Evolutionary conservation across 2,113 vertebrate species (phyloP).

Genomic region (Neolamprologus variostigma): DNA sequence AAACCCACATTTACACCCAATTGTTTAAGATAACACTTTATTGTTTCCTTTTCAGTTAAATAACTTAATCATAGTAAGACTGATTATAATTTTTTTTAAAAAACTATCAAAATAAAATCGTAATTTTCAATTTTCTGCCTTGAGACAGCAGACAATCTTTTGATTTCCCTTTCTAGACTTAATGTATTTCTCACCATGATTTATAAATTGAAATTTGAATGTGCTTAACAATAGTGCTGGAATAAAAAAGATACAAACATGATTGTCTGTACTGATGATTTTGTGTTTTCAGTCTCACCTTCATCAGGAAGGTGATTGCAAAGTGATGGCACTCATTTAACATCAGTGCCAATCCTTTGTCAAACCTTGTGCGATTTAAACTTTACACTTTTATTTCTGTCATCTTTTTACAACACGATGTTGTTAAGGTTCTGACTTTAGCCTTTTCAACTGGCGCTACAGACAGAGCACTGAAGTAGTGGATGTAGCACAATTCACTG

Average conservation of each 20-base stretch:
- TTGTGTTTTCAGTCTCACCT: neutral
- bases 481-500: neutral
- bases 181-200: neutral
- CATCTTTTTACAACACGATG: neutral
- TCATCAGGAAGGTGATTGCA: neutral
- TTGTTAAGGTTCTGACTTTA: neutral
- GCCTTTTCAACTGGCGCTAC: neutral
- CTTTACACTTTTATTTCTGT: neutral
- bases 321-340: neutral
- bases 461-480: too few relatives aligned
- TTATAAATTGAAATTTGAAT: neutral
- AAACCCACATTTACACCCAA: neutral
- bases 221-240: neutral
- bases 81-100: accelerated
- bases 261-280: neutral
- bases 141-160: neutral
- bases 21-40: neutral
- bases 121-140: neutral
- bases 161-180: neutral
- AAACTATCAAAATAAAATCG: neutral
- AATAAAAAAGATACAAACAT: neutral
- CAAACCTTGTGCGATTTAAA: neutral
- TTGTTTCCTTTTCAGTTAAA: neutral
- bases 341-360: neutral
- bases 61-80: neutral